Conservation (phyloP, 2,888 invertebrate genomes). For the Galeopsomyia nigrocyanea region DNA sequence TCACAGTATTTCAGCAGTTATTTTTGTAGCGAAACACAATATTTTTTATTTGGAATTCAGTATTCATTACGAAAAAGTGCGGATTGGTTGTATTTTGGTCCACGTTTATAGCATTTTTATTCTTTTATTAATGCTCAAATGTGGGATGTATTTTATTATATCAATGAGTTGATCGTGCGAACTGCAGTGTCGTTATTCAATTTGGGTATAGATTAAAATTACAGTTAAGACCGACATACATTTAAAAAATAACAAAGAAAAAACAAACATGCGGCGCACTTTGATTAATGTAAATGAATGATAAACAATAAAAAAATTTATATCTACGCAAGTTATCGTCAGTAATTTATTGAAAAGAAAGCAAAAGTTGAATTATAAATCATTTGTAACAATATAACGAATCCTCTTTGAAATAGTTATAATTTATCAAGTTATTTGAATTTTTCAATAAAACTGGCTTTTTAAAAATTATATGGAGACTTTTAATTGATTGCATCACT, state of each 20-base stretch:
- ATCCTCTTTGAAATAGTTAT: constrained; percentile 46
- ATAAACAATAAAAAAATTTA: constrained; percentile 62
- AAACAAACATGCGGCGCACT: constrained; percentile 14
- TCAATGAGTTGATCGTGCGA: constrained; percentile 40
- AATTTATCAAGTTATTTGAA: constrained; percentile 49
- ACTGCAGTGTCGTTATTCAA: constrained; percentile 37
- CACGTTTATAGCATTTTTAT: constrained; percentile 43
- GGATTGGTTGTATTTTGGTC: constrained; percentile 24
- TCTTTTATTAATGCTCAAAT: constrained; percentile 43
- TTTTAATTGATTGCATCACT: not conserved
- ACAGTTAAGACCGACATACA: constrained; percentile 8
- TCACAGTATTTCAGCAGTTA: constrained; percentile 3
- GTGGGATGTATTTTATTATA: constrained; percentile 51
- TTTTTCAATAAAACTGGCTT: constrained; percentile 49
- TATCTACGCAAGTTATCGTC: constrained; percentile 48
- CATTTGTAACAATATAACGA: constrained; percentile 44
- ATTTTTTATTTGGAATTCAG: not conserved
- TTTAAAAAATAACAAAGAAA: constrained; percentile 2
- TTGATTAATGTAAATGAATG: constrained; percentile 64
- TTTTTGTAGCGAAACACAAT: not conserved
- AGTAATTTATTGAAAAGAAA: constrained; percentile 44
- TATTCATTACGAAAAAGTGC: not conserved
- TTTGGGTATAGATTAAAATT: constrained; percentile 36
- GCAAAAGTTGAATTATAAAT: constrained; percentile 34
- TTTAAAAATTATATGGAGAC: constrained; percentile 38